Evolutionary conservation across 23 tunicate species (phyloP).

Genomic region (Ciona savignyi): DNA sequence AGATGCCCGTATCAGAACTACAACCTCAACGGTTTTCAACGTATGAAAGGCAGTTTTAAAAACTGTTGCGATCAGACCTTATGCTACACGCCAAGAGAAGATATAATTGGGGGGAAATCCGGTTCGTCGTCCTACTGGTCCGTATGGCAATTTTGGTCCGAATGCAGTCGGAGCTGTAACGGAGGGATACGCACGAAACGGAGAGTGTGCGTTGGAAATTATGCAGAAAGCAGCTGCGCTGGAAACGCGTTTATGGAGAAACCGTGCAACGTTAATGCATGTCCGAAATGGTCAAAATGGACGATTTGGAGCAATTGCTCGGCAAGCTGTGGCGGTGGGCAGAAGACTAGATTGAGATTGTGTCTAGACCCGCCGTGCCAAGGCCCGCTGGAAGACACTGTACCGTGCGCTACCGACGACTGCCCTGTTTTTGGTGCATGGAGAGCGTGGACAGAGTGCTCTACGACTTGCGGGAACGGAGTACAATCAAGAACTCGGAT

Average conservation of each 20-base stretch:
- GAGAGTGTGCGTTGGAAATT: slow-evolving; percentile 19
- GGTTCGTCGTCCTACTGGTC: slow-evolving; percentile 50
- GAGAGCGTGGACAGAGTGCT: slow-evolving; percentile 18
- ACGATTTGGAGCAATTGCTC: slow-evolving; percentile 36
- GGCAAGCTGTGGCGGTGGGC: slow-evolving; percentile 34
- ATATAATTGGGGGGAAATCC: slow-evolving; percentile 4
- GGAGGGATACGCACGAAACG: slow-evolving; percentile 17
- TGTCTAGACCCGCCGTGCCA: slow-evolving; percentile 7
- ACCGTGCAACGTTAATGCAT: slow-evolving; percentile 1
- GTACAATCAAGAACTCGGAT: not conserved
- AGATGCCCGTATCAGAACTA: slow-evolving; percentile 31
- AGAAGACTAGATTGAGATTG: not conserved
- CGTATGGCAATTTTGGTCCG: slow-evolving; percentile 27
- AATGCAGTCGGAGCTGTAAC: slow-evolving; percentile 48
- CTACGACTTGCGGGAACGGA: slow-evolving; percentile 17
- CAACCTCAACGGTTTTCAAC: slow-evolving; percentile 17
- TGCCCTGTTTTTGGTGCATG: slow-evolving; percentile 33
- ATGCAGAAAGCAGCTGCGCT: slow-evolving; percentile 8
- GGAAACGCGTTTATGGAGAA: not conserved
- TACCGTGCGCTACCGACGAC: slow-evolving; percentile 1
- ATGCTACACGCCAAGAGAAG: slow-evolving; percentile 37
- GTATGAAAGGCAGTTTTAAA: slow-evolving; percentile 31
- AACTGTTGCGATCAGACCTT: slow-evolving; percentile 51
- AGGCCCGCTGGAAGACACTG: slow-evolving; percentile 2
- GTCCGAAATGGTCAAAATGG: slow-evolving; percentile 37